Evolutionary conservation across 2,888 invertebrate genomes (phyloP), one percentile per base, ranked within the genome.

Genomic region (Craniophora ligustri): DNA sequence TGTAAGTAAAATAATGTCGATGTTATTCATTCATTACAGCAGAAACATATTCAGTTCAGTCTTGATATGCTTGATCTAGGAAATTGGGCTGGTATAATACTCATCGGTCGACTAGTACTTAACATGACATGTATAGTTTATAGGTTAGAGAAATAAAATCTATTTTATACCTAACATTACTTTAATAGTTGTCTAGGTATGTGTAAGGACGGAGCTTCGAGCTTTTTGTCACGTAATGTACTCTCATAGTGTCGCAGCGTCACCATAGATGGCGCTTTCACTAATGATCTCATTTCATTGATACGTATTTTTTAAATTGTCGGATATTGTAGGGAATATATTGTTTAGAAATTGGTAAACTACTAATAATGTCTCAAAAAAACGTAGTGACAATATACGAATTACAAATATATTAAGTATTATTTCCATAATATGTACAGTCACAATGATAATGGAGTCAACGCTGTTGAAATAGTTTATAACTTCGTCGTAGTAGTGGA

Each of bases 121-220:
- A n/a, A n/a, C n/a, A 69, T 78, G 76, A 72, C 76, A 80, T 85
- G 82, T 88, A 87, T 86, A 87, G 83, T 79, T 81, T 78, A 73
- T 87, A 85, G 85, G 82, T 79, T 90, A 91, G 85, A 83, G 55
- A 87, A 86, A 88, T 84, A 86, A 86, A n/a, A 88, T 88, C 89
- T 92, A 92, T 92, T 92, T 92, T 92, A 91, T 92, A 92, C 90
- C 71, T 73, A 71, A 71, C 56, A 44, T 70, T 73, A 73, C 74
- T 73, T 73, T 58, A 21, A 62, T 73, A 74, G 74, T 63, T 30
- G 60, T 73, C 61, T 88, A 85, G 85, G 65, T 78, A 72, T 72
- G 75, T 72, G 73, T 76, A 78, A 82, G 72, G 76, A 78, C 70
- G 59, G 80, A 67, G 87, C 85, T 87, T 86, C 63, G 78, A 81